Evolutionary conservation across 2,888 invertebrate species (phyloP).

Genomic region (Lasius platythorax): DNA sequence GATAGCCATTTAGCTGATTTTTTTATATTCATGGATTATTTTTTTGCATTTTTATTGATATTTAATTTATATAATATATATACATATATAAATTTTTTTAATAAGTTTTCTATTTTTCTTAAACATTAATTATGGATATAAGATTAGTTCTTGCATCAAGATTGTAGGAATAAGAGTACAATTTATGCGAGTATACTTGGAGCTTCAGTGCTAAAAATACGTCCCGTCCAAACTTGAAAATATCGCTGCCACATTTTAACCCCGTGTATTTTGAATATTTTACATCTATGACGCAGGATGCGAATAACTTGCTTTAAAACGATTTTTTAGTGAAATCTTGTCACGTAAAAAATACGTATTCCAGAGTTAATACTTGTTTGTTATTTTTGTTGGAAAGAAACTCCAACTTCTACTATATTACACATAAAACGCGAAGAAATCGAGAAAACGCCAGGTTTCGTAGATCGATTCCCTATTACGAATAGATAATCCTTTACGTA

Average conservation of each 20-base stretch:
- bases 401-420: background rate
- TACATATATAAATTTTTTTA: no score
- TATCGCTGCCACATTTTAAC: slow-evolving; percentile 43
- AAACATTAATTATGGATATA: background rate
- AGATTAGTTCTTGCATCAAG: background rate
- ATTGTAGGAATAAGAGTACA: background rate
- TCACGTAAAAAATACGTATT: slow-evolving; percentile 15
- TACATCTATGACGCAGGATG: background rate
- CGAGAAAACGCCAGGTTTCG: slow-evolving; percentile 30
- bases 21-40: background rate
- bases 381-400: slow-evolving; percentile 20
- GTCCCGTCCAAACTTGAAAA: slow-evolving; percentile 40
- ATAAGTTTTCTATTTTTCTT: background rate
- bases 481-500: slow-evolving; percentile 24
- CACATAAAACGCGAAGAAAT: background rate
- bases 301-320: slow-evolving; percentile 8
- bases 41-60: background rate
- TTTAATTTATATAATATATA: background rate
- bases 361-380: slow-evolving; percentile 37
- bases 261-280: slow-evolving; percentile 3
- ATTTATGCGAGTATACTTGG: background rate
- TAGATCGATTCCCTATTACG: slow-evolving; percentile 41
- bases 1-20: background rate
- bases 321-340: slow-evolving; percentile 2
- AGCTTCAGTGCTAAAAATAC: slow-evolving; percentile 9